These are phyloP conservation scores for Calephelis virginiensis DNA, from an alignment of 1,140 invertebrate genomes.

Conservation along the genomic window DNA sequence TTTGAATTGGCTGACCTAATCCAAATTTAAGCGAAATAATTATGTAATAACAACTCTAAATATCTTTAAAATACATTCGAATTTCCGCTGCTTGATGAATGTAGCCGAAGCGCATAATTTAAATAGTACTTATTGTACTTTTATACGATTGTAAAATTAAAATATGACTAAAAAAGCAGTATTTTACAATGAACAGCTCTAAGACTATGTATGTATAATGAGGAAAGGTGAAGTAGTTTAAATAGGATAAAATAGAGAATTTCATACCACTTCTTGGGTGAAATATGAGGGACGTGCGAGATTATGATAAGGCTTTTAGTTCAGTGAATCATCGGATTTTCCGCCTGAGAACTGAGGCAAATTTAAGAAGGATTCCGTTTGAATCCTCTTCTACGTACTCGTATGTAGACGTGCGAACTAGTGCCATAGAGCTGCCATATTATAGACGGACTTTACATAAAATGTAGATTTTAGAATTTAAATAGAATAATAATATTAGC, in stretches of 20 bases:
- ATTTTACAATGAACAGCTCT: background rate
- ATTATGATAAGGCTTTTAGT: slow-evolving; percentile 70
- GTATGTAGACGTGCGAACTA: slow-evolving; percentile 11
- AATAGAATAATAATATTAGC: too few species aligned
- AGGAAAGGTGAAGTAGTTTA: slow-evolving; percentile 6
- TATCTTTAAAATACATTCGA: too few species aligned
- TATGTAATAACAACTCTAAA: too few species aligned
- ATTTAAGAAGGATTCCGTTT: slow-evolving; percentile 55
- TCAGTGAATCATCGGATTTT: slow-evolving; percentile 71
- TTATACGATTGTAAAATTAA: too few species aligned
- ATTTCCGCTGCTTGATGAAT: too few species aligned
- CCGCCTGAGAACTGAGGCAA: slow-evolving; percentile 58
- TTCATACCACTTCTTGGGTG: slow-evolving; percentile 45
- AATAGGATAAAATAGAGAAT: slow-evolving; percentile 26
- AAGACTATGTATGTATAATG: background rate
- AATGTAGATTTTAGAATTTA: too few species aligned
- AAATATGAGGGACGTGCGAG: slow-evolving; percentile 73
- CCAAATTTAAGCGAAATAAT: too few species aligned
- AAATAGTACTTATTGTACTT: too few species aligned
- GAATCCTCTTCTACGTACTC: slow-evolving; percentile 19
- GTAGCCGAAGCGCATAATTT: too few species aligned
- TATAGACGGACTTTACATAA: too few species aligned
- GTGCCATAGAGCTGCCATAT: too few species aligned
- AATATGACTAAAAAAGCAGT: background rate
- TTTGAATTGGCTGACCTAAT: too few species aligned